Evolutionary conservation across 2,888 invertebrate genomes (phyloP).

Genomic region (Catocala sponsa): DNA sequence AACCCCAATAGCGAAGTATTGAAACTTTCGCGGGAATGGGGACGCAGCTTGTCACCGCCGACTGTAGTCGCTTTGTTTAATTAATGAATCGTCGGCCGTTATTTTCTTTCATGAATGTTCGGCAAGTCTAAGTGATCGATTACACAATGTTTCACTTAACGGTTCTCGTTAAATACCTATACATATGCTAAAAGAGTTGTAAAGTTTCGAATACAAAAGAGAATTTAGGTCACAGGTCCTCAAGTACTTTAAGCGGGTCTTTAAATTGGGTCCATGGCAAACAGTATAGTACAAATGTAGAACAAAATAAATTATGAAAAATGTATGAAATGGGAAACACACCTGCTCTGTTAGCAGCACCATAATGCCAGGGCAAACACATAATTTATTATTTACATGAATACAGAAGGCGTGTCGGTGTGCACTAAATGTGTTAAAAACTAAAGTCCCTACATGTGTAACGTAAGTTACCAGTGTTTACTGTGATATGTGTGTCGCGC

Average conservation of each 20-base stretch:
- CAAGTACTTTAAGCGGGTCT: conserved; percentile 1
- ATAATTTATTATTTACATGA: conserved; percentile 33
- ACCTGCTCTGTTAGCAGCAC: conserved; percentile 23
- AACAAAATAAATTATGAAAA: conserved; percentile 1
- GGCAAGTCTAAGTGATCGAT: conserved; percentile 49
- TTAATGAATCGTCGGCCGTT: conserved; percentile 65
- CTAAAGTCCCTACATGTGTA: conserved; percentile 46
- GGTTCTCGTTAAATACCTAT: conserved; percentile 15
- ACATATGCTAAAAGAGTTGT: conserved; percentile 18
- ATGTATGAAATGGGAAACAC: conserved; percentile 2
- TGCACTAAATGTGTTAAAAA: conserved; percentile 39
- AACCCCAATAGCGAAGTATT: conserved; percentile 74
- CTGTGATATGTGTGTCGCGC: conserved; percentile 80
- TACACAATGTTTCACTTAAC: conserved; percentile 48
- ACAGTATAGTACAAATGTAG: background rate
- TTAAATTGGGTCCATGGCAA: background rate
- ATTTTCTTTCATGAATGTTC: conserved; percentile 54
- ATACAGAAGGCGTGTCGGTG: conserved; percentile 24
- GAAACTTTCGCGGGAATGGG: conserved; percentile 79
- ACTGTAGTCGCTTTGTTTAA: conserved; percentile 68
- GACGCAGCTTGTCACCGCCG: conserved; percentile 63
- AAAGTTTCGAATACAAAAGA: conserved; percentile 20
- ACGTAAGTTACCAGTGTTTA: conserved; percentile 67
- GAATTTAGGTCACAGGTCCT: conserved; percentile 7
- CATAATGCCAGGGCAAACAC: conserved; percentile 25